phyloP scores from a whole-genome alignment of 2,888 invertebrate genomes.

The Agrilus cyanescens region DNA sequence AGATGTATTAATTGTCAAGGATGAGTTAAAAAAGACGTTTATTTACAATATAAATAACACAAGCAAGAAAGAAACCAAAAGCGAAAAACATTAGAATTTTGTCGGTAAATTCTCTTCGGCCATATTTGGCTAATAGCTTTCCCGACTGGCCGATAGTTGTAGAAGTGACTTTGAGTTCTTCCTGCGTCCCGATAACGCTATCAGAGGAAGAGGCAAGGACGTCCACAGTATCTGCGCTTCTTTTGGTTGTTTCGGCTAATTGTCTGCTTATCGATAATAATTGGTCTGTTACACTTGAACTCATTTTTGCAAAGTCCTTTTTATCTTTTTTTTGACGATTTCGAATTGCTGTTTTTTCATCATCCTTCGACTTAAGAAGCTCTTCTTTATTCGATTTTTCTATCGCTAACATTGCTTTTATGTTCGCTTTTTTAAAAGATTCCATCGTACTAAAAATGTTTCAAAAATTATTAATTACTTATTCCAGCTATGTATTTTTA shows the following conservation, averaged over 20 bases:
- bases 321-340: slow-evolving; percentile 55
- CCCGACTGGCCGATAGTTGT: slow-evolving; percentile 81
- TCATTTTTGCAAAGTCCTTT: slow-evolving; percentile 54
- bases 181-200: slow-evolving; percentile 59
- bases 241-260: slow-evolving; percentile 75
- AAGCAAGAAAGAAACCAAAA: slow-evolving; percentile 78
- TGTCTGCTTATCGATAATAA: slow-evolving; percentile 74
- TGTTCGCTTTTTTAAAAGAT: slow-evolving; percentile 70
- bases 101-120: slow-evolving; percentile 88
- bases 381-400: slow-evolving; percentile 66
- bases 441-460: slow-evolving; percentile 46
- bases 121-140: slow-evolving; percentile 87
- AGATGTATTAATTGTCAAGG: neutral
- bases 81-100: slow-evolving; percentile 82
- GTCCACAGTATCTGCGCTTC: slow-evolving; percentile 77
- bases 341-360: slow-evolving; percentile 41
- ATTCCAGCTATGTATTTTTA: neutral
- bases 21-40: slow-evolving; percentile 64
- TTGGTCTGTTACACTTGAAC: slow-evolving; percentile 73
- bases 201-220: slow-evolving; percentile 60
- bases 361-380: slow-evolving; percentile 44
- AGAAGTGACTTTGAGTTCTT: slow-evolving; percentile 75
- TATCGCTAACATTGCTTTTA: slow-evolving; percentile 64
- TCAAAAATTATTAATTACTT: neutral
- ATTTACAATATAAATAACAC: slow-evolving; percentile 86